Evolutionary conservation across 2,113 vertebrate species (phyloP), one percentile per base, ranked within the genome.

Genomic region (Halichoerus grypus): DNA sequence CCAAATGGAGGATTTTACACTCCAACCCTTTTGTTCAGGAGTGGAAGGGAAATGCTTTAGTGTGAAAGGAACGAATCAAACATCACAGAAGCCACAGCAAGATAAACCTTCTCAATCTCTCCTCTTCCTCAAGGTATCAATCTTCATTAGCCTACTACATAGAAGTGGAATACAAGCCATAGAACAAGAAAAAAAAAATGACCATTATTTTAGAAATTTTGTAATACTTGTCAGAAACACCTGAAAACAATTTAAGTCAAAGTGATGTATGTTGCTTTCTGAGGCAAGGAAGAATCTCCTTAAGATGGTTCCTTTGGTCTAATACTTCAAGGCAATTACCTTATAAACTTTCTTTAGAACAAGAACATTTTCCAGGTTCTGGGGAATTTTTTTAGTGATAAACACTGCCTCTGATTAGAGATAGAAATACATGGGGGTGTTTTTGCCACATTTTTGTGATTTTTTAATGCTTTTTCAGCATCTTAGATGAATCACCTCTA

Each of bases 171-270:
- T 57, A 21, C 16, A 36, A 86, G 46, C 63, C 69, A 57, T 53
- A 46, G 39, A 63, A 81, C 13, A 67, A 3, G 18, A 89, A 90
- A 84, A 80, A 84, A 80, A 83, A 39, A 51, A 86, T 49, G 31
- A 83, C 57, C 61, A 76, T 92, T n/a, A 42, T 71, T 93, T 86
- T 74, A 79, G n/a, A 83, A 81, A 72, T 57, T 55, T 83, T 84
- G 22, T 74, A 61, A 92, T 55, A n/a, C 67, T 94, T 94, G 55
- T 94, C 90, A 97, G 91, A 88, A 97, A 80, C 24, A 57, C 39
- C 59, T 72, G 55, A 86, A 74, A 95, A 95, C 53, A 83, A 88
- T 72, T 77, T 74, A 85, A 16, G 53, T 82, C 89, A 65, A 89
- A 79, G 46, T 74, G 59, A 94, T 46, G 3, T 14, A 53, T 80